Conservation (phyloP, 2,113 vertebrate species). For the Bagarius yarrelli region DNA sequence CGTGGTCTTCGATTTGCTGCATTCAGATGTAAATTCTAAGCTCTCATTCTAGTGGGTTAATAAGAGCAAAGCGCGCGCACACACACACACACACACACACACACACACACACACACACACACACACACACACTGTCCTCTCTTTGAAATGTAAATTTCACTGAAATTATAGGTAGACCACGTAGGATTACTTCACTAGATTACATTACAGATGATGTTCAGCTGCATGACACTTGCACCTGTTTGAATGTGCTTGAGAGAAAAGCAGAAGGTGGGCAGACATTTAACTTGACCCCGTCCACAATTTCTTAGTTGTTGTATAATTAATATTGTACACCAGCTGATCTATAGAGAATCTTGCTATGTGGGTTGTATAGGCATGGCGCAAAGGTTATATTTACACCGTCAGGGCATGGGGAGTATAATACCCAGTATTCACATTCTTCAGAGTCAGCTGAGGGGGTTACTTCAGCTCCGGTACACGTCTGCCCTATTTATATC, state of each 20-base stretch:
- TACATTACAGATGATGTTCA: slow-evolving; percentile 3
- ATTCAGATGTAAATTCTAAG: too few species aligned
- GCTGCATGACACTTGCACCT: slow-evolving; percentile 1
- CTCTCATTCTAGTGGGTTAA: background rate
- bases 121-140: background rate
- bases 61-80: background rate
- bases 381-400: background rate
- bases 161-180: background rate
- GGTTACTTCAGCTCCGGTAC: slow-evolving; percentile 15
- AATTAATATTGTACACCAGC: background rate
- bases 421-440: background rate
- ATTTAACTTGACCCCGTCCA: background rate
- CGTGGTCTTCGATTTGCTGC: too few species aligned
- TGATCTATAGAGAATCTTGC: background rate
- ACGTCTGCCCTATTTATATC: slow-evolving; percentile 17
- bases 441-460: background rate
- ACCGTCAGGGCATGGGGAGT: background rate
- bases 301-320: background rate
- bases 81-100: too few species aligned
- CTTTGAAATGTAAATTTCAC: slow-evolving; percentile 14
- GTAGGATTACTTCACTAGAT: slow-evolving; percentile 17
- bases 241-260: background rate
- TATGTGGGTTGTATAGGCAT: background rate
- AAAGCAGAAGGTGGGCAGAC: background rate
- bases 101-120: too few species aligned